Base-by-base conservation (phyloP, 2,888 invertebrate species). In the Pyrocoelia pectoralis region DNA sequence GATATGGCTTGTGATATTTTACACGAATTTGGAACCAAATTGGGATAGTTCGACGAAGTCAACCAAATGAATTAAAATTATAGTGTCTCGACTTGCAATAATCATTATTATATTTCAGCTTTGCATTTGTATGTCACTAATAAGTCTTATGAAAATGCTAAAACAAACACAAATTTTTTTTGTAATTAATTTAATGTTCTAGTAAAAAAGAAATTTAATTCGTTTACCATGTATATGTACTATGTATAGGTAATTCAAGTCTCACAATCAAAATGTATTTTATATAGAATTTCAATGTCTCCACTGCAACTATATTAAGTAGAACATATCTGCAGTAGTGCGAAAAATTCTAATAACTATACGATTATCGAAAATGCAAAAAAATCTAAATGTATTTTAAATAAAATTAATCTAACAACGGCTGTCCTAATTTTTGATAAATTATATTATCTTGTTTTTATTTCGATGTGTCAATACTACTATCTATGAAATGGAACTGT, bases 1-100 rank as follows among this genome's bases (percentile, higher is more conserved):
- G 94, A 94, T 79, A 97, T 97, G 96, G 97, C 97, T 49, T 92
- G 96, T 83, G 95, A 97, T 72, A 96, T 96, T 77, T 83, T 96
- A 71, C 92, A 94, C 79, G 94, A 95, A 79, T 96, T 96, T 81
- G 95, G 93, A 50, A 87, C 89, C 50, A 89, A 89, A 74, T 71
- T 74, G 68, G 74, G 74, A 68, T 74, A 72, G 65, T 61, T 40
- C 6, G 54, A 28, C 28, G 15, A 38, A 15, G 9, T 38, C 14
- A 41, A 14, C 13, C 41, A 14, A 13, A n/a, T n/a, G n/a, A n/a
- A n/a, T n/a, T n/a, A n/a, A n/a, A n/a, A n/a, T n/a, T 13, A 14
- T 14, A 41, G 18, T 13, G 2, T 13, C 40, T 4, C 12, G 40
- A 4, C 12, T 40, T 13, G n/a, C 33, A 43, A 43, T 43, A 15